These are phyloP conservation scores for Penaeus chinensis DNA, from an alignment of 1,140 invertebrate species.

Conservation along the genomic window DNA sequence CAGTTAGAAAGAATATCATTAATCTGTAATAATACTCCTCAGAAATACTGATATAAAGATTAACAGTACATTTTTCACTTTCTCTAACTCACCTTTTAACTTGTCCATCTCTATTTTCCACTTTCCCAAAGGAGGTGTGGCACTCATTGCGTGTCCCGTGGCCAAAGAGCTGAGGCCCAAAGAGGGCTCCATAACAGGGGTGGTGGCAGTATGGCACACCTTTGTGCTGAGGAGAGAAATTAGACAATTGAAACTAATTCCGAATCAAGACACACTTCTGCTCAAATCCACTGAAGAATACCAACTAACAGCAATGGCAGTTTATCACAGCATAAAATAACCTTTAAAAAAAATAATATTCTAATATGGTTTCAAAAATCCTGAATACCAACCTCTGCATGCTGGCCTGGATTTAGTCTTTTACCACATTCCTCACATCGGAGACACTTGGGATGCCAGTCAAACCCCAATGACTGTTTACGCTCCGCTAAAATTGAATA, in stretches of 20 bases:
- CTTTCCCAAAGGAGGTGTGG: slow-evolving; percentile 82
- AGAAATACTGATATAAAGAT: too few species aligned
- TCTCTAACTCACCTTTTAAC: slow-evolving; percentile 38
- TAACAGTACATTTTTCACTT: too few species aligned
- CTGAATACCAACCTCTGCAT: slow-evolving; percentile 79
- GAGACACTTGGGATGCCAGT: slow-evolving; percentile 93
- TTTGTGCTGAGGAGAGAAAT: slow-evolving; percentile 78
- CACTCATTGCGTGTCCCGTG: slow-evolving; percentile 88
- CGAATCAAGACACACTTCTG: neutral
- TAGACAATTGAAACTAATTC: slow-evolving; percentile 28
- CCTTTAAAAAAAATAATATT: neutral
- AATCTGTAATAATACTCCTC: too few species aligned
- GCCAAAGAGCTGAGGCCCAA: slow-evolving; percentile 87
- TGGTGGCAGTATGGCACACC: slow-evolving; percentile 91
- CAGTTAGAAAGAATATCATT: too few species aligned
- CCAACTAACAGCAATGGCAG: too few species aligned
- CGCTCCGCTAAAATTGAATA: slow-evolving; percentile 80
- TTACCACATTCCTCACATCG: slow-evolving; percentile 91
- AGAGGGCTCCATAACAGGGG: slow-evolving; percentile 88
- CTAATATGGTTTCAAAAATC: neutral
- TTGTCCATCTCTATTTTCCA: slow-evolving; percentile 58
- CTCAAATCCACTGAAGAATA: neutral
- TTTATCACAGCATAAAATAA: too few species aligned
- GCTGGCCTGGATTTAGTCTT: slow-evolving; percentile 87
- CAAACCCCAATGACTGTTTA: slow-evolving; percentile 90